Evolutionary conservation across 2,888 invertebrate species (phyloP).

Genomic region (Entomobrya proxima): DNA sequence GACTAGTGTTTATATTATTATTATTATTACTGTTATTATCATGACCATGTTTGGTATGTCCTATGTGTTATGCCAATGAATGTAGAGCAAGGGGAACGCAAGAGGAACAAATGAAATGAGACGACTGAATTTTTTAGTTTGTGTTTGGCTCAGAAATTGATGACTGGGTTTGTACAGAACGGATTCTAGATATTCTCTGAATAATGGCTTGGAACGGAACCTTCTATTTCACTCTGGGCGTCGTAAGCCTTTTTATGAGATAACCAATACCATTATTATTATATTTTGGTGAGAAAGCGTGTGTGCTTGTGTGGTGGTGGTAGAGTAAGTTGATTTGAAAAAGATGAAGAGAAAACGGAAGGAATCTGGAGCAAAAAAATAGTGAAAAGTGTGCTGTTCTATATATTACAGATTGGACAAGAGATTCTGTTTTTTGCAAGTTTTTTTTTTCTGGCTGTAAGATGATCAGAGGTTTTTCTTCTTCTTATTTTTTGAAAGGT

Average conservation of each 20-base stretch:
- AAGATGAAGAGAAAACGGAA: not conserved
- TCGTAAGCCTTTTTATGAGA: not conserved
- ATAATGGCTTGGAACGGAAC: not conserved
- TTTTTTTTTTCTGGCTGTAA: not conserved
- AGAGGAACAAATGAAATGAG: conserved; percentile 5
- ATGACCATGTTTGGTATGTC: not conserved
- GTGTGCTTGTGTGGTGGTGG: not conserved
- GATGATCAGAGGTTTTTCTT: no score
- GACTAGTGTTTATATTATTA: not conserved
- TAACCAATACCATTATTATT: conserved; percentile 10
- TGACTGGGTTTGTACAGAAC: not conserved
- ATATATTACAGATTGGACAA: not conserved
- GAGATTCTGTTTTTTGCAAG: not conserved
- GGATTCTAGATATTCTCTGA: not conserved
- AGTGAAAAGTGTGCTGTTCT: conserved; percentile 16
- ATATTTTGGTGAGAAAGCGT: not conserved
- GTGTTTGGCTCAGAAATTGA: not conserved
- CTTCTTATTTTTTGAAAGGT: not conserved
- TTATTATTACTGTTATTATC: not conserved
- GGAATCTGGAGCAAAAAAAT: conserved; percentile 27
- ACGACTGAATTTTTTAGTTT: conserved; percentile 9
- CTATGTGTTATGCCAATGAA: not conserved
- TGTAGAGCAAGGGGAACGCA: not conserved
- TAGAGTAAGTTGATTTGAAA: not conserved
- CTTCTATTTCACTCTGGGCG: no score